Evolutionary conservation across 2,888 invertebrate species (phyloP).

Genomic region (Lycaena phlaeas): DNA sequence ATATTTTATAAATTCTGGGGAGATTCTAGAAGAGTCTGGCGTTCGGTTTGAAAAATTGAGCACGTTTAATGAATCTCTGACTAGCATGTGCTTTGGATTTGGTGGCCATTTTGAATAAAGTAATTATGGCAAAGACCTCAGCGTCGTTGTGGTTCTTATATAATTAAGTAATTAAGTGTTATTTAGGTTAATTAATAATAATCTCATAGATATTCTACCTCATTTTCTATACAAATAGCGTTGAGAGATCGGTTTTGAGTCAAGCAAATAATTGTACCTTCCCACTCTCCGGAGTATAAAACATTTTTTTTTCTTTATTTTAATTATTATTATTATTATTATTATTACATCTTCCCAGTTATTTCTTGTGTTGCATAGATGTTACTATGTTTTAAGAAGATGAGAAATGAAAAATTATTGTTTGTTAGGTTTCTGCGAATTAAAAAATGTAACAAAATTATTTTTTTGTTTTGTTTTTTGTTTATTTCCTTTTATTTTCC

Average conservation of each 20-base stretch:
- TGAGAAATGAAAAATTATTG: conserved; percentile 67
- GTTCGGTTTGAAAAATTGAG: conserved; percentile 23
- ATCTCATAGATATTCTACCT: conserved; percentile 67
- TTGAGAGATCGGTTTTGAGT: conserved; percentile 51
- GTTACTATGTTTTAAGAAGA: conserved; percentile 73
- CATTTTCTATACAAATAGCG: conserved; percentile 35
- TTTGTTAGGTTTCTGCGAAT: conserved; percentile 74
- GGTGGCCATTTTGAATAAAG: conserved; percentile 33
- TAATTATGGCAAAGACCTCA: conserved; percentile 18
- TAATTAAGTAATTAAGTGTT: conserved; percentile 53
- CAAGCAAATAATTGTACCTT: conserved; percentile 64
- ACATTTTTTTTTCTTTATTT: conserved; percentile 48
- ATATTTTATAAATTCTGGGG: conserved; percentile 22
- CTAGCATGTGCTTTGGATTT: conserved; percentile 55
- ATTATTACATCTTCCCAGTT: conserved; percentile 63
- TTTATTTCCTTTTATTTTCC: conserved; percentile 31
- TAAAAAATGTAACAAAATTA: conserved; percentile 71
- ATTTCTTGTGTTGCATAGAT: conserved; percentile 74
- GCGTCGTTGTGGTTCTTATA: conserved; percentile 37
- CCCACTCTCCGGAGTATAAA: conserved; percentile 71
- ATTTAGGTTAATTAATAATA: conserved; percentile 59
- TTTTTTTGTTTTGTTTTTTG: conserved; percentile 54
- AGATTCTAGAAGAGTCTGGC: conserved; percentile 23
- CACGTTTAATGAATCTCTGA: conserved; percentile 58
- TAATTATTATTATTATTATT: conserved; percentile 62